phyloP scores from a whole-genome alignment of 2,888 invertebrate species.

The Odontothrips loti region DNA sequence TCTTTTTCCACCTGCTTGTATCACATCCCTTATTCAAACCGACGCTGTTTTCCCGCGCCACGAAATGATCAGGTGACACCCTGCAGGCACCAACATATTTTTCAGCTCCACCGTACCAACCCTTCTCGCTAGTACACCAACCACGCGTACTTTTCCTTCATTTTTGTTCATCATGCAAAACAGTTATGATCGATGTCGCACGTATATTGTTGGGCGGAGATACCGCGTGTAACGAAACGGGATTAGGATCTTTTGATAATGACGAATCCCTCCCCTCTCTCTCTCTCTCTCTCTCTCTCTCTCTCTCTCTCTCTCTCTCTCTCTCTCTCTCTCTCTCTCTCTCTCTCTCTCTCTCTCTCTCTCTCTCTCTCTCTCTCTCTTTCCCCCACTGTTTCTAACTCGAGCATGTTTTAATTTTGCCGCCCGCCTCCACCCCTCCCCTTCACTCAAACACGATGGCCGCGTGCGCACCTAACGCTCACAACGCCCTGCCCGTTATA shows the following conservation, averaged over 20 bases:
- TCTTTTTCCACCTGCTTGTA: neutral
- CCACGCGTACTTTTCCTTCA: neutral
- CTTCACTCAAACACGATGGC: neutral
- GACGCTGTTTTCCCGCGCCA: neutral
- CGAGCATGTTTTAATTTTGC: neutral
- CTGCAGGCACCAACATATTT: too few relatives aligned
- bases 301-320: slow-evolving; percentile 7
- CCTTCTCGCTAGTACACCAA: neutral
- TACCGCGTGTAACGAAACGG: too few relatives aligned
- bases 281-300: slow-evolving; percentile 16
- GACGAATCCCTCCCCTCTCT: neutral
- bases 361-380: neutral
- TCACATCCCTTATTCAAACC: slow-evolving; percentile 1
- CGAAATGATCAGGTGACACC: neutral
- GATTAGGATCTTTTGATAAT: neutral
- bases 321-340: neutral
- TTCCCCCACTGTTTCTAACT: neutral
- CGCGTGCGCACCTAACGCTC: too few relatives aligned
- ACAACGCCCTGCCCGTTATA: too few relatives aligned
- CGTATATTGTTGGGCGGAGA: too few relatives aligned
- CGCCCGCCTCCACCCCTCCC: neutral
- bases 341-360: neutral
- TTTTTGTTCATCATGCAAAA: neutral
- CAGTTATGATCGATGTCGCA: too few relatives aligned
- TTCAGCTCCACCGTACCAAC: too few relatives aligned